Percentiles rank a stretch among this genome's conserved stretches.
phyloP scores from a whole-genome alignment of 2,113 vertebrate species.

The Variabilichromis moorii region DNA sequence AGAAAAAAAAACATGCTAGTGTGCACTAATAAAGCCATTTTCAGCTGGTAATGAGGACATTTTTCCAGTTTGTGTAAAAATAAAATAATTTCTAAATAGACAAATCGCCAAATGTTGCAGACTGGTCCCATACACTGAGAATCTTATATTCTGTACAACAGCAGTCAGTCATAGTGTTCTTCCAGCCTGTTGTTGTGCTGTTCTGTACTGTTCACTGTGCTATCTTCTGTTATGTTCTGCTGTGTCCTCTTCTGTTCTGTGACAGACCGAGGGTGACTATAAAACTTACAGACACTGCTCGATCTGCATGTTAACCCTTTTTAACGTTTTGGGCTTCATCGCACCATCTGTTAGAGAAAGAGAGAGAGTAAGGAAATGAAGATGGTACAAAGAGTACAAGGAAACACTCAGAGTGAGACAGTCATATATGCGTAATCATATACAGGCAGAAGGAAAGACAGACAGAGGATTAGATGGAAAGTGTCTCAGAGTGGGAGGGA shows the following conservation, averaged over 20 bases:
- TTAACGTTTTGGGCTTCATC: conserved; percentile 8
- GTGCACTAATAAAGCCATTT: background rate
- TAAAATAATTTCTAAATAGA: background rate
- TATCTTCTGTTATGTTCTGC: background rate
- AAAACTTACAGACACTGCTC: conserved; percentile 19
- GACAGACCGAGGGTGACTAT: background rate
- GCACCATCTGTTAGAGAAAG: conserved; percentile 37
- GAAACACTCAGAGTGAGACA: background rate
- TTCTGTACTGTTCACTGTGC: background rate
- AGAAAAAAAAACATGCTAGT: background rate
- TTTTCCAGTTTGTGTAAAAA: background rate
- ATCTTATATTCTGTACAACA: background rate
- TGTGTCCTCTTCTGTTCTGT: background rate
- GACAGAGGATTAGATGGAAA: conserved; percentile 13
- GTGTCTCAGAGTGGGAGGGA: conserved; percentile 17
- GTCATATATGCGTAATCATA: background rate
- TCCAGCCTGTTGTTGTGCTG: background rate
- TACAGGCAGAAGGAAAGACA: background rate
- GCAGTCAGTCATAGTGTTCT: background rate
- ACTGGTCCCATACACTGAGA: background rate
- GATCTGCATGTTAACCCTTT: conserved; percentile 27
- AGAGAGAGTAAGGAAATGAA: background rate
- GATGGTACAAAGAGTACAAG: background rate
- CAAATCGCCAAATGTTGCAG: background rate
- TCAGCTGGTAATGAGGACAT: background rate